phyloP scores from a whole-genome alignment of 2,113 vertebrate genomes.

The Seriola rivoliana region DNA sequence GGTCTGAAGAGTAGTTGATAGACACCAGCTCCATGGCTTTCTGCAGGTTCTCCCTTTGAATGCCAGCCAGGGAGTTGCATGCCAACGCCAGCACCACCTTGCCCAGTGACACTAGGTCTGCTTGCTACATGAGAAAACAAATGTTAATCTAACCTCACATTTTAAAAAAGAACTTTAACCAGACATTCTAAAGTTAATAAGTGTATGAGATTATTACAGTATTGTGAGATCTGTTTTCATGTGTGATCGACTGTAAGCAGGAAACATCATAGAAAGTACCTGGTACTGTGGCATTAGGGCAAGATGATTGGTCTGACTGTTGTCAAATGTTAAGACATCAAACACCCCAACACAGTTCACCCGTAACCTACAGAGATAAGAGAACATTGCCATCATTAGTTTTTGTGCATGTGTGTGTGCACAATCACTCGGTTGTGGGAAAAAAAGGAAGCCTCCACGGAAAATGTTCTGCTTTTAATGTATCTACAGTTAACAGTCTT shows the following conservation, averaged over 20 bases:
- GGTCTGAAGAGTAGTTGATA: slow-evolving; percentile 99
- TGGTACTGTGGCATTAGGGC: slow-evolving; percentile 99
- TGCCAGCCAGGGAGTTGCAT: slow-evolving; percentile 98
- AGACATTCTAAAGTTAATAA: background rate
- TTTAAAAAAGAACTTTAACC: background rate
- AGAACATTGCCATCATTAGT: background rate
- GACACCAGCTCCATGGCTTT: slow-evolving; percentile 99
- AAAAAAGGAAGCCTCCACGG: slow-evolving; percentile 46
- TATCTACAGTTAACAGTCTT: slow-evolving; percentile 30
- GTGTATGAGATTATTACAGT: background rate
- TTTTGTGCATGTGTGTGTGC: background rate
- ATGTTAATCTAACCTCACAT: slow-evolving; percentile 6
- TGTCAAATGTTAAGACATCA: slow-evolving; percentile 99
- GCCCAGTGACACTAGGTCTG: slow-evolving; percentile 97
- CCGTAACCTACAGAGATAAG: slow-evolving; percentile 88
- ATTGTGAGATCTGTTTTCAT: background rate
- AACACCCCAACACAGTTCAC: slow-evolving; percentile 98
- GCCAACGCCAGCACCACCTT: slow-evolving; percentile 99
- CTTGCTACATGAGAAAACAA: slow-evolving; percentile 88
- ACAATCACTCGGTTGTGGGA: slow-evolving; percentile 14
- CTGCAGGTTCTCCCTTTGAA: slow-evolving; percentile 98
- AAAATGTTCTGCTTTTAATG: slow-evolving; percentile 37
- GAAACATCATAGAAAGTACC: slow-evolving; percentile 80
- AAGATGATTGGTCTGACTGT: slow-evolving; percentile 97
- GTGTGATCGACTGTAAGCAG: background rate